Percentiles rank a stretch among this genome's conserved stretches.
phyloP scores from a whole-genome alignment of 2,888 invertebrate species.

The Micoletzkya japonica region DNA sequence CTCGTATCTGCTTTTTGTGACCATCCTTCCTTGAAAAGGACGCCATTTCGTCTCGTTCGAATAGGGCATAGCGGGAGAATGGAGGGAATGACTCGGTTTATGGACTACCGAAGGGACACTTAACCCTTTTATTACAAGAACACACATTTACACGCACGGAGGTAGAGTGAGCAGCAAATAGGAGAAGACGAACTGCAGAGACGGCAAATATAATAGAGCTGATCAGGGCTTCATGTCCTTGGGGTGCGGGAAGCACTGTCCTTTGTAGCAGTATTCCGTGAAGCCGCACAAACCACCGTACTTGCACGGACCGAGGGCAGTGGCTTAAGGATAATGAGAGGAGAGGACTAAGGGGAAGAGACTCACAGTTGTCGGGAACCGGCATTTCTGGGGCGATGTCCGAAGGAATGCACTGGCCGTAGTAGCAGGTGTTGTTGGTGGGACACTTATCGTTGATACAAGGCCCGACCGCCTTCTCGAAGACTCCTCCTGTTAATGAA shows the following conservation, averaged over 20 bases:
- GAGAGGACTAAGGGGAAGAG: background rate
- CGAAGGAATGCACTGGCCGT: conserved; percentile 43
- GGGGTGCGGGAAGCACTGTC: conserved; percentile 34
- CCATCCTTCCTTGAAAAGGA: background rate
- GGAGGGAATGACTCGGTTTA: background rate
- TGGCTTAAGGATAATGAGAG: conserved; percentile 27
- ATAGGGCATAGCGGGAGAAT: background rate
- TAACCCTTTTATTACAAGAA: too few relatives aligned
- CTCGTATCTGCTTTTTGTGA: background rate
- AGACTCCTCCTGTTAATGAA: conserved; percentile 38
- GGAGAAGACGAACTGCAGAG: too few relatives aligned
- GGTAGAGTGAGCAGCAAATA: background rate
- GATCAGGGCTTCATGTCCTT: background rate
- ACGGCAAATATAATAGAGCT: background rate
- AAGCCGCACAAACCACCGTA: conserved; percentile 36
- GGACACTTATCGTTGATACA: conserved; percentile 45
- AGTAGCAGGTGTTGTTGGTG: conserved; percentile 39
- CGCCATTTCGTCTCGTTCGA: conserved; percentile 26
- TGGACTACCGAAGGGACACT: too few relatives aligned
- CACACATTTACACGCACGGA: background rate
- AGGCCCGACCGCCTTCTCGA: conserved; percentile 43
- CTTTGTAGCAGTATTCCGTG: conserved; percentile 39
- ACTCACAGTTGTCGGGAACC: conserved; percentile 34
- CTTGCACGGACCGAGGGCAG: conserved; percentile 40
- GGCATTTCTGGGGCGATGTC: conserved; percentile 43